Base-by-base conservation (phyloP, 2,113 vertebrate species). In the Polypterus senegalus region DNA sequence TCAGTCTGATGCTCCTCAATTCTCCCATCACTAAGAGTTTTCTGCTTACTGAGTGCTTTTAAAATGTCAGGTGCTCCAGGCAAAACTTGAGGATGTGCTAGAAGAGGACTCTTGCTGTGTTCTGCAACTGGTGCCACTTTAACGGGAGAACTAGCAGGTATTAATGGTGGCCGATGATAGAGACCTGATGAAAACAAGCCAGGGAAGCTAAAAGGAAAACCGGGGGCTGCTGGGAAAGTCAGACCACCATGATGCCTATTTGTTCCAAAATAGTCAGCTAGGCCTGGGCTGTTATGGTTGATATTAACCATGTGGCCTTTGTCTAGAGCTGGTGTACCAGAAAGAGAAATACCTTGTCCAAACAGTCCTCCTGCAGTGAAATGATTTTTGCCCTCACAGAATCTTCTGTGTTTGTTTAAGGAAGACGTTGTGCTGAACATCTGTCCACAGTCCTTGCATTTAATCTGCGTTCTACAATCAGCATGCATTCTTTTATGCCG, bases 361-460 rank as follows among this genome's bases (percentile, higher is more conserved):
- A 98, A 98, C 77, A 98, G 84, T 73, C 94, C 96, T 81, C 94
- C 94, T 76, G 93, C 88, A 64, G 93, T 86, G 86, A 98, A 97
- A 90, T 97, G 94, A 81, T 96, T 95, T 81, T 98, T 97, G 74
- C 95, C 95, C 82, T 98, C 94, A 80, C 96, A 98, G 91, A 98
- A 98, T 78, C 96, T 91, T 75, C 94, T 93, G 79, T 98, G 96
- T 83, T 98, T 98, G 90, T 97, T 97, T 80, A 98, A 92, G 73
- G 96, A 97, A 71, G 96, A 97, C 70, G 94, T 97, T 86, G 96
- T 97, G 88, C 94, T 97, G 89, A 98, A 98, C 92, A 97, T 96
- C 87, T 98, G 96, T 76, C 94, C 93, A 72, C 96, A 98, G 89
- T 97, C 94, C 82, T 97, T 97, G 86, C 96, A 98, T 83, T 97